These are phyloP conservation scores for Zenarchopterus dispar DNA, from an alignment of 2,797 vertebrate genomes.

Conservation along the genomic window DNA sequence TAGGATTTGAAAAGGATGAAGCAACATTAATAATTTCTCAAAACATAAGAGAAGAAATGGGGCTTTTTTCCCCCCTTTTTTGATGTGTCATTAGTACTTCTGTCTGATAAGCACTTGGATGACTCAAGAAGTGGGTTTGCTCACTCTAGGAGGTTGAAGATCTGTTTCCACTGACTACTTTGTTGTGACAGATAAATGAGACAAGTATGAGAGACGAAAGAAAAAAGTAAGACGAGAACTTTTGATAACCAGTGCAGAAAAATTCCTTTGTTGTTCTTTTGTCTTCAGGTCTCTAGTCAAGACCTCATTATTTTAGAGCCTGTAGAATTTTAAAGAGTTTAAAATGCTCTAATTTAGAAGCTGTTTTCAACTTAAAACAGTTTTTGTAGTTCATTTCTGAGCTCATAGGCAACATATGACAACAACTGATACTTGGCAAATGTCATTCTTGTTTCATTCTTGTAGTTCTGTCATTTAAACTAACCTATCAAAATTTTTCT, in stretches of 20 bases:
- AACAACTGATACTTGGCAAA: background rate
- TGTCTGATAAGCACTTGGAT: conserved; percentile 62
- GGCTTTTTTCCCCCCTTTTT: conserved; percentile 56
- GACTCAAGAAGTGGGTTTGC: conserved; percentile 31
- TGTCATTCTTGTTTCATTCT: background rate
- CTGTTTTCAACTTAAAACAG: background rate
- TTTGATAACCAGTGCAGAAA: background rate
- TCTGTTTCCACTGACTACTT: conserved; percentile 10
- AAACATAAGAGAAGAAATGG: conserved; percentile 70
- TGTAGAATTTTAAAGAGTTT: background rate
- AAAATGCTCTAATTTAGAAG: background rate
- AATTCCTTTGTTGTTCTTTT: background rate
- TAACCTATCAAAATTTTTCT: background rate
- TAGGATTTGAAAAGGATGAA: conserved; percentile 72
- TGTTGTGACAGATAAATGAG: background rate
- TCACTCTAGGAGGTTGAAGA: conserved; percentile 26
- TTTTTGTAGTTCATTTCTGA: background rate
- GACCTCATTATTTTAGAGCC: background rate
- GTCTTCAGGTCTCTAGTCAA: background rate
- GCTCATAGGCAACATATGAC: background rate
- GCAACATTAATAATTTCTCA: conserved; percentile 81
- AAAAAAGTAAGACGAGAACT: background rate
- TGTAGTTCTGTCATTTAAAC: background rate
- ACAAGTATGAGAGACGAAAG: background rate
- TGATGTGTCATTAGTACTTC: conserved; percentile 53